Conservation (phyloP, 2,888 invertebrate genomes). For the Mythimna impura region DNA sequence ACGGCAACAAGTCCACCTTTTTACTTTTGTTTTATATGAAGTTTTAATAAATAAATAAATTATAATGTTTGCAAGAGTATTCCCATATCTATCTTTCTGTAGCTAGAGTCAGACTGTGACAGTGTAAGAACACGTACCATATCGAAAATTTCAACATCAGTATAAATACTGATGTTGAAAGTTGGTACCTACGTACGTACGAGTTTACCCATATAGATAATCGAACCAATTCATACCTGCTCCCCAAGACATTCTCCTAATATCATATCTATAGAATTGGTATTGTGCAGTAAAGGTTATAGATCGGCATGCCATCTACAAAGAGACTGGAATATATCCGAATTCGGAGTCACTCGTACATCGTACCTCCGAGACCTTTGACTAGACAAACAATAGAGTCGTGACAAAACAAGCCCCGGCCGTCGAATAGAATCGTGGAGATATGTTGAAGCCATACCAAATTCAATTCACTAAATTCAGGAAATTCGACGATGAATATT, state of each 20-base stretch:
- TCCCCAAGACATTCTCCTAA: not conserved
- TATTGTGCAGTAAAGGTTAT: constrained; percentile 2
- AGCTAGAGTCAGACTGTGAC: too few relatives aligned
- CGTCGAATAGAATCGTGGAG: not conserved
- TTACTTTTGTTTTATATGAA: too few relatives aligned
- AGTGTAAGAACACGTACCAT: too few relatives aligned
- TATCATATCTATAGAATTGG: not conserved
- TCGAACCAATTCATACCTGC: not conserved
- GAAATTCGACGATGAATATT: constrained; percentile 10
- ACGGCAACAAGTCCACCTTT: too few relatives aligned
- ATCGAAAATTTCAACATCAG: not conserved
- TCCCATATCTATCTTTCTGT: too few relatives aligned
- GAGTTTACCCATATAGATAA: not conserved
- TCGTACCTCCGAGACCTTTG: constrained; percentile 42
- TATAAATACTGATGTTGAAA: not conserved
- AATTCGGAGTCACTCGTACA: constrained; percentile 1
- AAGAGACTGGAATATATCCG: constrained; percentile 35
- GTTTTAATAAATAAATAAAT: too few relatives aligned
- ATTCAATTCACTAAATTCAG: constrained; percentile 35
- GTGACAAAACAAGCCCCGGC: constrained; percentile 41
- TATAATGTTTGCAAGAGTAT: too few relatives aligned
- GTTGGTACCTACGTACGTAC: too few relatives aligned
- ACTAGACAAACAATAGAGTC: constrained; percentile 47
- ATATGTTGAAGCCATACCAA: constrained; percentile 20
- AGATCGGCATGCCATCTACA: constrained; percentile 33